Evolutionary conservation across 2,797 vertebrate species (phyloP), one percentile per base, ranked within the genome.

Genomic region (Catostomus latipinnis): DNA sequence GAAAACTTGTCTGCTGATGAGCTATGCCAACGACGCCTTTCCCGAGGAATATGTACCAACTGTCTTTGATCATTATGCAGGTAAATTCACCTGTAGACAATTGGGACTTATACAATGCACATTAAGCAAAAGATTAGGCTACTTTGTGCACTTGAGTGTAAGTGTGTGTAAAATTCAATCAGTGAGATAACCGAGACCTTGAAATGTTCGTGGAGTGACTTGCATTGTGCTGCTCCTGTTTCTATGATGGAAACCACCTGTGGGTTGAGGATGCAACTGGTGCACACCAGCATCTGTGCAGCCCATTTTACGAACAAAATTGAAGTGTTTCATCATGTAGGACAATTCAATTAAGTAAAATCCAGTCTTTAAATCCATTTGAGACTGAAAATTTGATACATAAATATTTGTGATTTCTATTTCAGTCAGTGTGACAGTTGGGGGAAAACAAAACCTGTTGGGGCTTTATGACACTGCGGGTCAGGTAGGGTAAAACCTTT

Each of bases 391-490:
- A 50, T 22, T 11, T 49, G 13, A 57, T 48, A 58, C 43, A 22
- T 46, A 65, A 34, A 16, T 13, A 13, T 74, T 46, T 79, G 11
- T 48, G 34, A 18, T 69, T 90, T 87, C 90, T 86, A 81, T 94
- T 93, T 87, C 94, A 99, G 97, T 99, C 92, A 99, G 96, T 84
- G 97, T 99, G 87, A 98, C 96, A 78, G 97, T 98, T 12, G 97
- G 95, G 58, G 97, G 97, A 80, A 97, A 98, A 90, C 97, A 99
- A 92, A 98, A 98, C 90, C 95, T 99, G 84, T 84, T 98, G 89
- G 97, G 97, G 92, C 94, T 99, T 45, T 98, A 98, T 83, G 97
- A 99, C 93, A 99, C 97, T 71, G 97, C 97, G 14, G 97, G 97
- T 82, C 97, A 98, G 96, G 97, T 98, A 94, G 62, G 73, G 53